Conservation (phyloP, 2,113 vertebrate genomes). For the Cheirogaleus medius region DNA sequence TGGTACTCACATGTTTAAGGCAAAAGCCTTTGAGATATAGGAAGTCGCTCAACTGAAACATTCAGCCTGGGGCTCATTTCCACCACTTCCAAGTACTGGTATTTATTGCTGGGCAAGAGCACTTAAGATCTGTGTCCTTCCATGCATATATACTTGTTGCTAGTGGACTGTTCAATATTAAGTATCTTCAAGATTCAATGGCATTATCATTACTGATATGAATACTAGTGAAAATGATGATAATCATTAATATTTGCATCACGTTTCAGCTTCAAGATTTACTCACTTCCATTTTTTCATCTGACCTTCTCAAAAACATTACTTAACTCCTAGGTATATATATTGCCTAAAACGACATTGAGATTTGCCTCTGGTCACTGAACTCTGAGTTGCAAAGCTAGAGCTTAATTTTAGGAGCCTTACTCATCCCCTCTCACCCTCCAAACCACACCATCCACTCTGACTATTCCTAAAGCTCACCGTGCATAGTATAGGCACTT, state of each 20-base stretch:
- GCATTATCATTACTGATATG: background rate
- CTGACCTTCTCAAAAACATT: background rate
- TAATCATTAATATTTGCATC: background rate
- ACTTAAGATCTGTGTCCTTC: background rate
- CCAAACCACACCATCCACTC: background rate
- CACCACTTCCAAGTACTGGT: background rate
- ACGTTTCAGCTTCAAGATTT: background rate
- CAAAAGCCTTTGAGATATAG: background rate
- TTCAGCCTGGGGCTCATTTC: background rate
- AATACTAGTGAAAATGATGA: background rate
- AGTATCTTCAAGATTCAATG: background rate
- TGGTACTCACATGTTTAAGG: background rate
- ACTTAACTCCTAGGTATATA: too few species aligned
- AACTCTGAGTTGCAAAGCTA: background rate
- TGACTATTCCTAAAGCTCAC: background rate
- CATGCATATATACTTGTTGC: background rate
- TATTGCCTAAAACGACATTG: background rate
- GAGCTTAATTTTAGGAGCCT: background rate
- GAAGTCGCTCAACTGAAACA: background rate
- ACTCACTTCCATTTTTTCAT: background rate
- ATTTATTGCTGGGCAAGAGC: background rate
- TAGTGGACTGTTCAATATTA: background rate
- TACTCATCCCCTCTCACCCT: background rate
- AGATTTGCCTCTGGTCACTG: background rate
- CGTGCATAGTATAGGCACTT: rapidly evolving